Evolutionary conservation across 2,888 invertebrate species (phyloP), one percentile per base, ranked within the genome.

Genomic region (Eilema sororculum): DNA sequence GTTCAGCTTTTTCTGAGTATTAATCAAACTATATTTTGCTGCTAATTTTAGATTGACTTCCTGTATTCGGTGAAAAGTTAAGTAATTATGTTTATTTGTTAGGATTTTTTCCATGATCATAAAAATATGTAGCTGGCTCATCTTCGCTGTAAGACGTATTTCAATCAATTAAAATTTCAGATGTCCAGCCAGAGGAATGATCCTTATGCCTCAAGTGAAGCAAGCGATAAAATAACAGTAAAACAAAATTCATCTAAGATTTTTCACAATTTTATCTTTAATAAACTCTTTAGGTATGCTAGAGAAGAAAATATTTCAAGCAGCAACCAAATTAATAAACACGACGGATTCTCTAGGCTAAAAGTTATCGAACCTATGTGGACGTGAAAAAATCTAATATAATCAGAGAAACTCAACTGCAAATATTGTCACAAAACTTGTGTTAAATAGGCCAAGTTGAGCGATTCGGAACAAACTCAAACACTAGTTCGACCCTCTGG

Each of bases 361-460:
- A 64, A 58, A 13, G 16, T 46, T 59, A 56, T 65, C 56, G n/a
- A 68, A 68, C 25, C 65, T 52, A 64, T 68, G 60, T 22, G 22
- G 52, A 28, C 65, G 37, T 41, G 41, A 67, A 71, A 64, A 59
- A 37, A 28, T 46, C 52, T 63, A 22, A 63, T 12, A 52, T 65
- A 58, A 61, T 57, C 37, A 57, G 10, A 30, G 13, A 61, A 46
- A 68, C 59, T 65, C 52, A 73, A 79, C 71, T 73, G 64, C 67
- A 79, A 80, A 80, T 78, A 78, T 75, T 76, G 78, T 78, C 68
- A 30, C 65, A 71, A 37, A 79, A 79, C 68, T 81, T 81, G 64
- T 65, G 68, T 37, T 58, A 67, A 68, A 67, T 70, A 69, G 72
- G 65, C 65, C 69, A 80, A 80, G 68, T 80, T 78, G 63, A 3